Percentiles rank a stretch among this genome's conserved stretches.
Conservation (phyloP, 1,140 invertebrate species). For the Colletes latitarsis region DNA sequence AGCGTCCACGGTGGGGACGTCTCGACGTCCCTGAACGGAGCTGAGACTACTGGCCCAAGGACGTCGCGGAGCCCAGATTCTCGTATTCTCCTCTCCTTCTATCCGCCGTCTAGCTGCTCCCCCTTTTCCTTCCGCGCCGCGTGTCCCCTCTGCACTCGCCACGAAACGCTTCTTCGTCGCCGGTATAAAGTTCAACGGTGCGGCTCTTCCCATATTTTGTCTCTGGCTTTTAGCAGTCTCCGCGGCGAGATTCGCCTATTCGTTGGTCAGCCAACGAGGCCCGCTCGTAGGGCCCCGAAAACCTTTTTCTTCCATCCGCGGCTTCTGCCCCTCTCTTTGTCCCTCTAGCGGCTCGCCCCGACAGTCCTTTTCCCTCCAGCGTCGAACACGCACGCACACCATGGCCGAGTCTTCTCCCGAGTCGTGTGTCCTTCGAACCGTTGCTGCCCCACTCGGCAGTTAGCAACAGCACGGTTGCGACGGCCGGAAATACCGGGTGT, state of each 20-base stretch:
- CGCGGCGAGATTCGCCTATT: not conserved
- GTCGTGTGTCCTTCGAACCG: constrained; percentile 65
- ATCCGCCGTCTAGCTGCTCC: not conserved
- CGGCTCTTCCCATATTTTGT: not conserved
- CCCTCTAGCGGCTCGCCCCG: too few species aligned
- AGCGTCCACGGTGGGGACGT: constrained; percentile 48
- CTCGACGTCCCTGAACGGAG: constrained; percentile 72
- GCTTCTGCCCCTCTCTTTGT: not conserved
- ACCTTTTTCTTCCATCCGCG: not conserved
- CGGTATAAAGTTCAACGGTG: not conserved
- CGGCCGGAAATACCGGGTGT: constrained; percentile 76
- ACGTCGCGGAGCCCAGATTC: constrained; percentile 76
- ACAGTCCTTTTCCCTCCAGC: not conserved
- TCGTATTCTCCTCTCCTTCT: constrained; percentile 14
- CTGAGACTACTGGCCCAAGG: constrained; percentile 75
- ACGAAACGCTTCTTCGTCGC: not conserved
- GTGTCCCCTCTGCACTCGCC: not conserved
- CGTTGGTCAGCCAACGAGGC: not conserved
- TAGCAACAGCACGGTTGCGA: constrained; percentile 71
- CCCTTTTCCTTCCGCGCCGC: not conserved
- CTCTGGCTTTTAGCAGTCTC: constrained; percentile 11
- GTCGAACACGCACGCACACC: not conserved
- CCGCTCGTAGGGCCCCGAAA: constrained; percentile 11
- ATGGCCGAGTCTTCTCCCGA: constrained; percentile 33
- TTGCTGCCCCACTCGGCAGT: constrained; percentile 73